Base-by-base conservation (phyloP, 2,113 vertebrate genomes). In the Sylvilagus bachmani region DNA sequence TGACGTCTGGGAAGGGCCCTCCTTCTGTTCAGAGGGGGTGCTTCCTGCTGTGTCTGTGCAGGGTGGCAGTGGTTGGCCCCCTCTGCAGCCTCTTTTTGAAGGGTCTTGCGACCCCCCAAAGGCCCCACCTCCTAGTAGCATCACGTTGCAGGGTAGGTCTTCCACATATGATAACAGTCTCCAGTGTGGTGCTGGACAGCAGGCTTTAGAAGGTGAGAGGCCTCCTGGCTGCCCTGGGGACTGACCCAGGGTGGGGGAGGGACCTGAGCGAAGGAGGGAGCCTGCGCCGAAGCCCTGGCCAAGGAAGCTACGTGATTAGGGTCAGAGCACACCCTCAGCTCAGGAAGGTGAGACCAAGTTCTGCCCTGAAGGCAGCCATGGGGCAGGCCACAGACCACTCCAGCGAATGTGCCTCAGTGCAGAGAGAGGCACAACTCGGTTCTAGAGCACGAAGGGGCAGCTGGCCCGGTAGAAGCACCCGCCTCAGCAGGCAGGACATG, bases 401-500 rank as follows among this genome's bases (percentile, higher is more conserved):
- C 10, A 0, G 13, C 61, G 62, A 22, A 58, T 2, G 3, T 0
- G 0, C 9, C 58, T 58, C 61, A 10, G 16, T 10, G 55, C 10
- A 62, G n/a, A 78, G 14, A 16, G 55, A 44, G 78, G 31, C 25
- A 21, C 13, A 53, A 14, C 10, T 55, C 80, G 24, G 25, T 67
- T 69, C 49, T 2, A 14, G 12, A 29, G 38, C 31, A n/a, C 10
- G 4, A 13, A 31, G n/a, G 36, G 5, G 5, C 22, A n/a, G 74
- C 83, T 74, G 24, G 19, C 9, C 10, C 3, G 67, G 33, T 14
- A 58, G 55, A 49, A 6, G 21, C 44, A 25, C 10, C 53, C 2
- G 49, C 22, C 87, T 77, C 67, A 22, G 29, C 13, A 29, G 16
- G 31, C 51, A 29, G 67, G 87, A 29, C 85, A 33, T 31, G 25